Evolutionary conservation across 2,888 invertebrate genomes (phyloP).

Genomic region (Lissonota sp.): DNA sequence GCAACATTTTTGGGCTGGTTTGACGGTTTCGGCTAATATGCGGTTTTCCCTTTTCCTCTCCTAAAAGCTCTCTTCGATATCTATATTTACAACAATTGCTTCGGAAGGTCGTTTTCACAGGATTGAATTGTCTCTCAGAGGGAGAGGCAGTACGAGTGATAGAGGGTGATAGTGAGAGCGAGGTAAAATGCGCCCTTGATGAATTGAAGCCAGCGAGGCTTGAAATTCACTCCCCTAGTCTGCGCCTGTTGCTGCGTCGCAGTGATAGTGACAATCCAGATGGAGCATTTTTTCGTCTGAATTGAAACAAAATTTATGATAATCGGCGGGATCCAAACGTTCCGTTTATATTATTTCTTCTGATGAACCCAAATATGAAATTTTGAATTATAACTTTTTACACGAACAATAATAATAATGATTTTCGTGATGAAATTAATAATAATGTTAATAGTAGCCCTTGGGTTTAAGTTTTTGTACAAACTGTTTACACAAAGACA

Average conservation of each 20-base stretch:
- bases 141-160: background rate
- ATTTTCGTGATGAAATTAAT: background rate
- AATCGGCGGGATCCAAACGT: background rate
- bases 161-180: slow-evolving; percentile 6
- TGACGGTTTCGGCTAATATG: no score
- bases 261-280: slow-evolving; percentile 27
- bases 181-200: slow-evolving; percentile 24
- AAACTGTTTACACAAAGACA: no score
- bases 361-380: background rate
- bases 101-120: slow-evolving; percentile 20
- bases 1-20: no score
- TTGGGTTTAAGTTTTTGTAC: no score
- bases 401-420: background rate
- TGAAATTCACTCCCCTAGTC: slow-evolving; percentile 50
- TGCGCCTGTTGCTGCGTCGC: slow-evolving; percentile 44
- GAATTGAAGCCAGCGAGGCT: slow-evolving; percentile 33
- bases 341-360: no score
- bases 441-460: no score
- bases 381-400: background rate
- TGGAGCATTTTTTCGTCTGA: slow-evolving; percentile 2
- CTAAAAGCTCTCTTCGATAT: no score
- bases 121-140: slow-evolving; percentile 48
- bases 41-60: no score
- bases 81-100: background rate
- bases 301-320: background rate